Percentiles rank a stretch among this genome's conserved stretches.
phyloP scores from a whole-genome alignment of 2,113 vertebrate genomes.

The Pomatostomus ruficeps region DNA sequence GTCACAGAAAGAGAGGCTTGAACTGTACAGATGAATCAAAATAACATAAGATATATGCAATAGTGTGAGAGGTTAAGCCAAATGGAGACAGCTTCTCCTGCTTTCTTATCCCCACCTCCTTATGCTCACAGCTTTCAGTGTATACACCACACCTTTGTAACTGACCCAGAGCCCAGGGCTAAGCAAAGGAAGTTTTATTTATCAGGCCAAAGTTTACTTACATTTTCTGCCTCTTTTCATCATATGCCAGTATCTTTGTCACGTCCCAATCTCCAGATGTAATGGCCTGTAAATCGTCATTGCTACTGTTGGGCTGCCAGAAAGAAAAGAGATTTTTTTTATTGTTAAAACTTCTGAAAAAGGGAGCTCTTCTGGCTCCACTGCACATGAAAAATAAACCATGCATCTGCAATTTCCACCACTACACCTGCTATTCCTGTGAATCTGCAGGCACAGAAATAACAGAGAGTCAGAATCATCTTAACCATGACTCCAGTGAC shows the following conservation, averaged over 20 bases:
- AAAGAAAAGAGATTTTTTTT: background rate
- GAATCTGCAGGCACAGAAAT: background rate
- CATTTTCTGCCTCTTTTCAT: slow-evolving; percentile 89
- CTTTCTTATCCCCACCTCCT: background rate
- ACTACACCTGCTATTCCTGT: background rate
- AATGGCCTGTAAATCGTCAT: slow-evolving; percentile 88
- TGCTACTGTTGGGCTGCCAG: slow-evolving; percentile 88
- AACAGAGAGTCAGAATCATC: background rate
- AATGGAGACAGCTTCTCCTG: background rate
- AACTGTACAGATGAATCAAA: background rate
- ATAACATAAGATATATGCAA: background rate
- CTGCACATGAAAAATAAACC: background rate
- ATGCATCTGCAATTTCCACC: background rate
- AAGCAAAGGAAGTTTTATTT: background rate
- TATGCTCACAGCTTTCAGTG: background rate
- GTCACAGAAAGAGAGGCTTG: background rate
- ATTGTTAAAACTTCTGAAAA: background rate
- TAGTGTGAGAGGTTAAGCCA: background rate
- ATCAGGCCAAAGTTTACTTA: slow-evolving; percentile 63
- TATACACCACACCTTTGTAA: background rate
- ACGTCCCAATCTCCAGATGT: slow-evolving; percentile 97
- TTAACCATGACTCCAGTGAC: background rate
- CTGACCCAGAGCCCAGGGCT: background rate
- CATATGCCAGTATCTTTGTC: slow-evolving; percentile 87
- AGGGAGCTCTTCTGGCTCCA: background rate